Evolutionary conservation across 2,888 invertebrate genomes (phyloP), one percentile per base, ranked within the genome.

Genomic region (Ormyrus labotus): DNA sequence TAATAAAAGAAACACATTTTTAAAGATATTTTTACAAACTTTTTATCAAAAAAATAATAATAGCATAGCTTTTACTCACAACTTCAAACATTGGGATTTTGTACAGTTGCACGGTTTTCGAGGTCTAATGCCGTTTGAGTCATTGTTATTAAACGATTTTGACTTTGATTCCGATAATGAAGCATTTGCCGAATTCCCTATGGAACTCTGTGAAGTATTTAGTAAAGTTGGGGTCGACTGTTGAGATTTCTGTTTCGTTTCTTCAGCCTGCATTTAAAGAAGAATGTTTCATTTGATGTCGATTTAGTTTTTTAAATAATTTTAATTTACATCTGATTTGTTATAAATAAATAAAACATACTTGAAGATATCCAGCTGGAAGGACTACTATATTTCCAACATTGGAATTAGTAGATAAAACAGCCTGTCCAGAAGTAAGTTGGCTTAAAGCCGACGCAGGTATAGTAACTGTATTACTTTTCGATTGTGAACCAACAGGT

Each of bases 71-170:
- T 72, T 78, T 75, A 92, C 93, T 92, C 91, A 99, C 92, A 99
- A 91, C 92, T 99, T 99, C 82, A 99, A 93, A 89, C 99, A 99
- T 90, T 98, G 98, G 2, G 99, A 99, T 92, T 99, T 99, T 51
- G 98, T 99, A 91, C 99, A 99, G 91, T 99, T 99, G 92, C 99
- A 99, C 9, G 99, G 98, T 91, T 99, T 99, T 65, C 97, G 92
- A 0, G 96, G 95, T 84, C 96, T 92, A 81, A 93, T 92, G 13
- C 93, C 93, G 84, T 92, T 92, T 6, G 92, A 90, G 80, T 92
- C 92, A 9, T 91, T 82, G 64, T 84, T 88, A 9, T 87, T 83
- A 55, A 85, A 87, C 7, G 87, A 83, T 83, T 86, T 87, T 60
- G 88, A 86, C 75, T 89, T 90, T 34, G 83, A 84, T 60, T 90